phyloP scores from a whole-genome alignment of 1,140 invertebrate species.

The Colletes latitarsis region DNA sequence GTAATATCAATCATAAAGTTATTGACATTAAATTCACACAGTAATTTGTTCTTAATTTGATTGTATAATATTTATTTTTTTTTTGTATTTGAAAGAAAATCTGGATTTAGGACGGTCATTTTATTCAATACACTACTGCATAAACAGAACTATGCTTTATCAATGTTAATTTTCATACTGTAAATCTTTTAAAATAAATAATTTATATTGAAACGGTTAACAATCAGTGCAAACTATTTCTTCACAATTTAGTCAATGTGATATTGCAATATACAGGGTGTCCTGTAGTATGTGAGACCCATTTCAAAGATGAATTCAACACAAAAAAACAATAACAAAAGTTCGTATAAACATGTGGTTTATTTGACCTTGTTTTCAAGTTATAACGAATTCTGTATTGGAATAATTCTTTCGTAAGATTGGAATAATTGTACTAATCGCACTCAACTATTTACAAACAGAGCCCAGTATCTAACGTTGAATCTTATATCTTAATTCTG shows the following conservation, averaged over 20 bases:
- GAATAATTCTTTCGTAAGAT: no score
- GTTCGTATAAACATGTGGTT: no score
- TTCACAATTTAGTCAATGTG: constrained; percentile 30
- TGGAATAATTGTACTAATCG: no score
- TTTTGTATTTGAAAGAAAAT: neutral
- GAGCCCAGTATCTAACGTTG: no score
- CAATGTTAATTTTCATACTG: neutral
- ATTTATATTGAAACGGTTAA: neutral
- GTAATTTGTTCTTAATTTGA: neutral
- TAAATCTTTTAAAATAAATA: neutral
- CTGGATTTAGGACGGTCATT: constrained; percentile 34
- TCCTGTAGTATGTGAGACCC: no score
- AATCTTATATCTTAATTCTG: no score
- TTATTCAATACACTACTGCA: neutral
- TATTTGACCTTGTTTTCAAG: no score
- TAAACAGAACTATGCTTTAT: constrained; percentile 10
- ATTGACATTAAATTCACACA: constrained; percentile 14
- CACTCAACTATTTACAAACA: no score
- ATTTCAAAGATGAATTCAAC: no score
- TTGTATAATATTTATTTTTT: neutral
- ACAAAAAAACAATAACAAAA: no score
- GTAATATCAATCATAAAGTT: constrained; percentile 15
- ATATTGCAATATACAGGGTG: constrained; percentile 21
- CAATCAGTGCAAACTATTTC: neutral
- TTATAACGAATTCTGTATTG: no score